Evolutionary conservation across 2,888 invertebrate genomes (phyloP), one percentile per base, ranked within the genome.

Genomic region (Cataglyphis rosenhaueri): DNA sequence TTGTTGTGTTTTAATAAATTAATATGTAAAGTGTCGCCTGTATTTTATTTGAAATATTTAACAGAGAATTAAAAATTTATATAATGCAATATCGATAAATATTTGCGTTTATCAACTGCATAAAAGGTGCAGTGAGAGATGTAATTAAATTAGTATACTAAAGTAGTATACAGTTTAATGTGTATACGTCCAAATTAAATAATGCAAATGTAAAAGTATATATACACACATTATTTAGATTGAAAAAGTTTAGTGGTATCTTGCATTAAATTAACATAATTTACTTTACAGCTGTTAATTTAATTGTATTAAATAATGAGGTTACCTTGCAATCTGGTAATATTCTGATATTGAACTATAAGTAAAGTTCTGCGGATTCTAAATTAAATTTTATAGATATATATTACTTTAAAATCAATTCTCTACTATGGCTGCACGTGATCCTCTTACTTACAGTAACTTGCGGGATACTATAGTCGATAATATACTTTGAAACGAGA

Each of bases 391-490:
- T 78, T 25, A 21, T 35, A n/a, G 70, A 57, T 78, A 59, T 70
- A 70, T 70, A 70, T 70, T 68, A 78, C 59, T 70, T 59, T 70
- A 32, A 21, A 78, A 78, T 78, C 59, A 70, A 78, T 78, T 78
- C 44, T 70, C 70, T 70, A 59, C 44, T 78, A 44, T 78, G 70
- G 78, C 59, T 70, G 70, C 44, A 59, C 78, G 44, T 78, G 70
- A 78, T 59, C 59, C 35, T 78, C 59, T 78, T 78, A 70, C 78
- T 78, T 70, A 32, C 18, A 44, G 57, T 18, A 78, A 70, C 55
- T 70, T 59, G 18, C 15, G 8, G 32, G 44, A 44, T 70, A 78
- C 59, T 44, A 44, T 15, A 59, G 35, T 59, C 70, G 44, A 59
- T 78, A 68, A 59, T 66, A 70, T 35, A 70, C 25, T 70, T 70